Evolutionary conservation across 1,140 invertebrate genomes (phyloP), one percentile per base, ranked within the genome.

Genomic region (Rhyacophila brunnea): DNA sequence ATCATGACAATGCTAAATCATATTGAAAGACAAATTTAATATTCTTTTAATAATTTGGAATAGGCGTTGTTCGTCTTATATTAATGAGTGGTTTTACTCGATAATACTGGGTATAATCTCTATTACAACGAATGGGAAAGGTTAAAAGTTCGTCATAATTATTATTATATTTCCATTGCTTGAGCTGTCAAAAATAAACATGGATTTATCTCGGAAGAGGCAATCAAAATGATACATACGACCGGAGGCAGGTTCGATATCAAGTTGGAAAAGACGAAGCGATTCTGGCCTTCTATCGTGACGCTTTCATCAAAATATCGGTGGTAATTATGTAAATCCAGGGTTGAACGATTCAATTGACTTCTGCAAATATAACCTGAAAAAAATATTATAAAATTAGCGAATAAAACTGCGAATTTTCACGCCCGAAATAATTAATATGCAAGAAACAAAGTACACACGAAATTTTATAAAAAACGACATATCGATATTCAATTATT

Each of bases 221-320:
- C 9, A 28, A 28, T 28, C 9, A 9, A 28, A n/a, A 28, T 28
- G 19, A 14, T 58, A 78, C 76, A 74, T 70, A 78, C 76, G 58
- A 78, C 75, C 64, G 74, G 74, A 74, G 76, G 76, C 64, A 78
- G 76, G 74, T 75, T 78, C 68, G 75, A 72, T 73, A 78, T 75
- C 65, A 78, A 77, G 72, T 75, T 78, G 60, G 74, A 74, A 67
- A 78, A 78, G 72, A 74, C 76, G 68, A 78, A 78, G 52, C 73
- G 74, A 65, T 77, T 77, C 71, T 75, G 74, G 76, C 77, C 74
- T 75, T 75, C 76, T 77, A 78, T 78, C 74, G 77, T 77, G 74
- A 72, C 71, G 74, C 73, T 65, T 69, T 77, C 74, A 68, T 63
- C 23, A 38, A 50, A 50, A 51, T 48, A 57, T 38, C 45, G 40